These are phyloP conservation scores for Spodoptera picta DNA, from an alignment of 2,888 invertebrate genomes.

Conservation along the genomic window DNA sequence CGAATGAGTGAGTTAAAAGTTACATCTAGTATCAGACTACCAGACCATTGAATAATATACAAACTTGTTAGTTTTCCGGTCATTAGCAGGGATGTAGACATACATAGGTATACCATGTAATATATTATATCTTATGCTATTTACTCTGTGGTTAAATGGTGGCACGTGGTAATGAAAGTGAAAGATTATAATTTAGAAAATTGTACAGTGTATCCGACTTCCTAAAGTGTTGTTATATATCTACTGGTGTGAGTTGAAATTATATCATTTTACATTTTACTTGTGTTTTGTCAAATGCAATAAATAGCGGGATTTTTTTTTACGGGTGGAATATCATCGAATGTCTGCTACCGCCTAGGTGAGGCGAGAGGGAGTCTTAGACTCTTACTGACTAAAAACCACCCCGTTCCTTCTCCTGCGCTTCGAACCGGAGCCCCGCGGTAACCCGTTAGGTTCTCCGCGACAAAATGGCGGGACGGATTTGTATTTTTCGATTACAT, in stretches of 20 bases:
- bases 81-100: neutral
- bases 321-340: too few species aligned
- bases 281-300: too few species aligned
- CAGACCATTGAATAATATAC: constrained; percentile 20
- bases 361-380: too few species aligned
- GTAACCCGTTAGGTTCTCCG: too few species aligned
- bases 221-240: constrained; percentile 4
- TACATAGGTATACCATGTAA: neutral
- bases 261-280: too few species aligned
- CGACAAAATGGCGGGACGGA: too few species aligned
- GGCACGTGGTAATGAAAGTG: constrained; percentile 32
- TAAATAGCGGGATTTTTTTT: too few species aligned
- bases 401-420: too few species aligned
- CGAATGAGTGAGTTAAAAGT: constrained; percentile 2
- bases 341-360: too few species aligned
- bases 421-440: too few species aligned
- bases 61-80: constrained; percentile 26
- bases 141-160: constrained; percentile 4
- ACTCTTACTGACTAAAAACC: too few species aligned
- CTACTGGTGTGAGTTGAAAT: neutral
- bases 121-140: neutral
- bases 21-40: neutral
- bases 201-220: constrained; percentile 17
- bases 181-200: constrained; percentile 40
- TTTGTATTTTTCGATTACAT: too few species aligned